Evolutionary conservation across 2,888 invertebrate genomes (phyloP).

Genomic region (Alsophila aescularia): DNA sequence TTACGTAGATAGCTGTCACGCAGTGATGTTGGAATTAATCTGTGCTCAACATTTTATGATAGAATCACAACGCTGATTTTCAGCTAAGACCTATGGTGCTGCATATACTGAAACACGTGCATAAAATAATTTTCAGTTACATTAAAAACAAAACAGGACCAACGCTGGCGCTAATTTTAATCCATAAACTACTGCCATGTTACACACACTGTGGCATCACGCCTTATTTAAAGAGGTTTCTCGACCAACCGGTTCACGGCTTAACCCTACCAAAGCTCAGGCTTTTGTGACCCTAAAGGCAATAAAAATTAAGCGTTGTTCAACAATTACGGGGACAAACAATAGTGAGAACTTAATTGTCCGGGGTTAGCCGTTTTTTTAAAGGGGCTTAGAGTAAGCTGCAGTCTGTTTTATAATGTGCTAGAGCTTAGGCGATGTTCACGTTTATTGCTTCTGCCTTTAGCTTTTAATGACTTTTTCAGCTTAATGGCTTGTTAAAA

Average conservation of each 20-base stretch:
- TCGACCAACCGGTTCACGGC: slow-evolving; percentile 36
- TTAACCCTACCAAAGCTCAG: slow-evolving; percentile 39
- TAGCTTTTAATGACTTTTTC: background rate
- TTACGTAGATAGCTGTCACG: too few species aligned
- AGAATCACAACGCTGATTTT: too few species aligned
- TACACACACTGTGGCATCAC: slow-evolving; percentile 26
- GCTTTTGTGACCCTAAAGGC: slow-evolving; percentile 35
- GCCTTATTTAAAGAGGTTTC: slow-evolving; percentile 40
- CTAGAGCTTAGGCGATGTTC: slow-evolving; percentile 1
- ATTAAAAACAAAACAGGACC: too few species aligned
- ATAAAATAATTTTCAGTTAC: too few species aligned
- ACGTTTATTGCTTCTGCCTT: slow-evolving; percentile 11
- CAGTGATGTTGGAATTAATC: too few species aligned
- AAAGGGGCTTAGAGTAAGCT: slow-evolving; percentile 15
- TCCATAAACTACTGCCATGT: background rate
- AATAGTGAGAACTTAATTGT: slow-evolving; percentile 38
- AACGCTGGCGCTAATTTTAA: too few species aligned
- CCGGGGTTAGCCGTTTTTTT: slow-evolving; percentile 28
- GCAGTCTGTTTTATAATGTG: background rate
- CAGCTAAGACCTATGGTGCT: too few species aligned
- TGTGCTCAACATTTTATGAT: too few species aligned
- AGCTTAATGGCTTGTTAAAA: background rate
- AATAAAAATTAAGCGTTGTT: slow-evolving; percentile 42
- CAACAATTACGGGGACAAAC: slow-evolving; percentile 37
- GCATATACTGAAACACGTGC: too few species aligned